Evolutionary conservation across 2,888 invertebrate species (phyloP).

Genomic region (Belgica antarctica): DNA sequence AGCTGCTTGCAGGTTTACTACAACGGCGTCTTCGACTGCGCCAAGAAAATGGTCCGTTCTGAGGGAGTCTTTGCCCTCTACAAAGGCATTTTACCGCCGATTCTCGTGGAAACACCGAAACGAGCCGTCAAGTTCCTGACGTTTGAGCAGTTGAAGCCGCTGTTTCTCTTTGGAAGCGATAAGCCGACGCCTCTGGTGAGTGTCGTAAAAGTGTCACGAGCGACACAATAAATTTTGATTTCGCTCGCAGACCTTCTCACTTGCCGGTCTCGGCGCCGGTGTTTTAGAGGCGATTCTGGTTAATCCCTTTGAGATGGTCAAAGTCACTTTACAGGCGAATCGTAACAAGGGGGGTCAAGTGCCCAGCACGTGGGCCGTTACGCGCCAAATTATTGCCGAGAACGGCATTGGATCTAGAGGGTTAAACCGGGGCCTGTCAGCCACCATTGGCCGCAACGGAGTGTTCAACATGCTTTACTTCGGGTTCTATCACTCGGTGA

Average conservation of each 20-base stretch:
- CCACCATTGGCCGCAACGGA: constrained; percentile 86
- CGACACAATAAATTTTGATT: not conserved
- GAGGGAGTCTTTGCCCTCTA: constrained; percentile 85
- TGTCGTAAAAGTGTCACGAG: constrained; percentile 42
- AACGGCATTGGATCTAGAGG: constrained; percentile 78
- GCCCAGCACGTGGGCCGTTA: constrained; percentile 77
- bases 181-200: constrained; percentile 75
- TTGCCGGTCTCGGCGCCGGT: constrained; percentile 86
- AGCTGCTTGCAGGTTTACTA: constrained; percentile 59
- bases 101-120: constrained; percentile 92
- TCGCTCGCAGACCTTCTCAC: constrained; percentile 72
- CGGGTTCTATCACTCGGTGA: constrained; percentile 91
- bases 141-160: constrained; percentile 87
- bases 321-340: constrained; percentile 83
- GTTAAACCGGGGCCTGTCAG: constrained; percentile 82
- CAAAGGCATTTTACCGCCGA: constrained; percentile 84
- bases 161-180: constrained; percentile 76
- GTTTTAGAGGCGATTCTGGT: constrained; percentile 88
- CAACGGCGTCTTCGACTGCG: constrained; percentile 79
- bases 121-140: constrained; percentile 91
- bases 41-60: constrained; percentile 79
- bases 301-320: constrained; percentile 94
- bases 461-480: constrained; percentile 93
- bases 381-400: constrained; percentile 71
- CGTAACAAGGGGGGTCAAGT: constrained; percentile 62